Conservation (phyloP, 2,888 invertebrate species). For the Loripinus fragilis region DNA sequence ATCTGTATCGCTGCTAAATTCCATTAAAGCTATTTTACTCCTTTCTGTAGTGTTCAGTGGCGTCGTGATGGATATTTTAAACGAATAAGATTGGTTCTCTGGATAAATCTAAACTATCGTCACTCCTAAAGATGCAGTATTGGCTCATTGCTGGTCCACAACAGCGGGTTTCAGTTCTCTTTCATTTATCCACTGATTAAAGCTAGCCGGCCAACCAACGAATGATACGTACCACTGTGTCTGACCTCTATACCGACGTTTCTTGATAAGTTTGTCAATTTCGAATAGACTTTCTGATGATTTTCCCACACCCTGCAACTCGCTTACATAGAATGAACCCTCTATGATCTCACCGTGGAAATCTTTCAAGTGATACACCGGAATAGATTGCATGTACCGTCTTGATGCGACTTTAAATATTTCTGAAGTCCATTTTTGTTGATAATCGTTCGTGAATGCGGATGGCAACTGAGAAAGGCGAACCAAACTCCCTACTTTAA, state of each 20-base stretch:
- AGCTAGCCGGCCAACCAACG: slow-evolving; percentile 38
- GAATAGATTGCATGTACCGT: slow-evolving; percentile 20
- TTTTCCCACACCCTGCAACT: slow-evolving; percentile 46
- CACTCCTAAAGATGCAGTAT: too few species aligned
- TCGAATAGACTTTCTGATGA: slow-evolving; percentile 50
- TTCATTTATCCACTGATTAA: slow-evolving; percentile 48
- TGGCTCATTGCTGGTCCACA: not conserved
- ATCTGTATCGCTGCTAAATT: too few species aligned
- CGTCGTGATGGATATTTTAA: too few species aligned
- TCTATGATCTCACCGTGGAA: slow-evolving; percentile 26
- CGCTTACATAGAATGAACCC: slow-evolving; percentile 36
- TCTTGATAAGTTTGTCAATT: slow-evolving; percentile 47
- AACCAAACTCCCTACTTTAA: too few species aligned
- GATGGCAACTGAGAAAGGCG: too few species aligned
- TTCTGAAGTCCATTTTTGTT: slow-evolving; percentile 50
- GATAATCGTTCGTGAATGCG: too few species aligned
- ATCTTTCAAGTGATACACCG: slow-evolving; percentile 19
- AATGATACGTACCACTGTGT: slow-evolving; percentile 27
- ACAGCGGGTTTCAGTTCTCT: slow-evolving; percentile 30
- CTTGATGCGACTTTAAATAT: slow-evolving; percentile 35
- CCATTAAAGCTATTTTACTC: too few species aligned
- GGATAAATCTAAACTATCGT: too few species aligned
- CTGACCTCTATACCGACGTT: slow-evolving; percentile 32
- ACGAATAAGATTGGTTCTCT: too few species aligned
- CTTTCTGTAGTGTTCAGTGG: too few species aligned